These are phyloP conservation scores for Orthosia cruda DNA, from an alignment of 2,888 invertebrate genomes.

Conservation along the genomic window DNA sequence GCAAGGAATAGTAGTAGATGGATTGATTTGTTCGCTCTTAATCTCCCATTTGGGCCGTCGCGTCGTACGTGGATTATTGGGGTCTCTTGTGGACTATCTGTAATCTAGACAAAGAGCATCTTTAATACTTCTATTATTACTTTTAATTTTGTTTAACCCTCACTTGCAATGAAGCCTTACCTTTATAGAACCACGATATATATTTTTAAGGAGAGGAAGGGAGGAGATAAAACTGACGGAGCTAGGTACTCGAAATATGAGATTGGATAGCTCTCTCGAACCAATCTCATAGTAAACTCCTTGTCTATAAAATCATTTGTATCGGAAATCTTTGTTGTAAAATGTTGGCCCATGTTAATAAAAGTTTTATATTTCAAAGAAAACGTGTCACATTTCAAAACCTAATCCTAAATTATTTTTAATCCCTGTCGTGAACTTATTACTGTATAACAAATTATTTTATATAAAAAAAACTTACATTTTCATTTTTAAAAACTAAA, in stretches of 20 bases:
- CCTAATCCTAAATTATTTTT: not conserved
- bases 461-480: not conserved
- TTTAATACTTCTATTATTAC: too few species aligned
- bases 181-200: slow-evolving; percentile 38
- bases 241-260: slow-evolving; percentile 58
- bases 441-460: not conserved
- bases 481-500: slow-evolving; percentile 5
- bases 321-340: slow-evolving; percentile 2
- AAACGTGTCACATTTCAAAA: not conserved
- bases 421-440: not conserved
- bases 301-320: slow-evolving; percentile 31
- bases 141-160: too few species aligned
- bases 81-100: too few species aligned
- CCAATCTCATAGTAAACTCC: slow-evolving; percentile 35
- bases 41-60: too few species aligned
- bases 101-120: too few species aligned
- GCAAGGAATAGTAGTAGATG: too few species aligned
- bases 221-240: slow-evolving; percentile 52
- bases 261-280: slow-evolving; percentile 45
- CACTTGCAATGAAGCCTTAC: slow-evolving; percentile 7
- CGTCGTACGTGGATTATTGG: too few species aligned
- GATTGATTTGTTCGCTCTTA: too few species aligned
- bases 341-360: not conserved
- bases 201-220: slow-evolving; percentile 53
- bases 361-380: not conserved